Evolutionary conservation across 1,140 invertebrate species (phyloP).

Genomic region (Goniozus legneri): DNA sequence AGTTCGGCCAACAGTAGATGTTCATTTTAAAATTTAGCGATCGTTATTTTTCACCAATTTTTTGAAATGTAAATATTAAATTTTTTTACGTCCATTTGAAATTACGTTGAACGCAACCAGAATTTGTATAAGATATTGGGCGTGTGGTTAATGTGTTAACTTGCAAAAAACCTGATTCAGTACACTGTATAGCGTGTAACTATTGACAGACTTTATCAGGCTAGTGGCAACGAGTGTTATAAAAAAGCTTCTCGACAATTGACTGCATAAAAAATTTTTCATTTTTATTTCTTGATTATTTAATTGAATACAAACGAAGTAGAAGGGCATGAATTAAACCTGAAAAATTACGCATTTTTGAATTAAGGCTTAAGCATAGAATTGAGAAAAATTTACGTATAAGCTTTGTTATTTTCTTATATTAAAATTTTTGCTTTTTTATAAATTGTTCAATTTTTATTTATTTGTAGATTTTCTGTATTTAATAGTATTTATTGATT

Average conservation of each 20-base stretch:
- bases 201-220: neutral
- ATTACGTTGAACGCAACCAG: conserved; percentile 8
- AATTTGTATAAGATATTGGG: conserved; percentile 13
- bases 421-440: no score
- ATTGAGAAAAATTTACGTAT: no score
- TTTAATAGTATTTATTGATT: no score
- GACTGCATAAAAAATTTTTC: neutral
- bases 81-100: neutral
- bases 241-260: neutral
- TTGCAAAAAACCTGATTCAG: conserved; percentile 13
- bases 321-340: neutral
- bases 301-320: neutral
- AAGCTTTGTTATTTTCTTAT: no score
- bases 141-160: conserved; percentile 20
- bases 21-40: no score
- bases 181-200: neutral
- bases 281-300: no score
- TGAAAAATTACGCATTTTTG: no score
- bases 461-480: no score
- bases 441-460: no score
- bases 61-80: neutral
- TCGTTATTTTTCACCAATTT: no score
- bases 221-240: neutral
- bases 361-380: neutral
- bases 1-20: no score